Conservation (phyloP, 2,888 invertebrate species). For the Drosophila infuscata region DNA sequence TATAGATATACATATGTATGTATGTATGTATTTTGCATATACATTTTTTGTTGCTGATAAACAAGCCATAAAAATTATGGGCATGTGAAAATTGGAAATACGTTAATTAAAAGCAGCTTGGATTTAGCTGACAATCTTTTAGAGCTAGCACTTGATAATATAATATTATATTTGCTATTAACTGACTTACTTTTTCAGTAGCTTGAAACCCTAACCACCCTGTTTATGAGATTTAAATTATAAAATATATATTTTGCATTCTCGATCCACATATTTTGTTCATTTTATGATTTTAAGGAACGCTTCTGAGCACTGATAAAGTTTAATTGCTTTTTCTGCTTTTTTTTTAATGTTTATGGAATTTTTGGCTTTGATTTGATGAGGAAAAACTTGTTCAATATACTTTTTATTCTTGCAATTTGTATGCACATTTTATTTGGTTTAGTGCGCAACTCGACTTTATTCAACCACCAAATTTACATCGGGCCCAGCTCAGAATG, state of each 20-base stretch:
- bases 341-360: neutral
- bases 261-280: neutral
- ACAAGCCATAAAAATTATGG: neutral
- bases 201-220: constrained; percentile 31
- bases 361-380: neutral
- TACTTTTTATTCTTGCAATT: constrained; percentile 40
- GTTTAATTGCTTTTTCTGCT: neutral
- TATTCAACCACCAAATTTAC: constrained; percentile 20
- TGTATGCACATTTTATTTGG: constrained; percentile 39
- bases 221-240: neutral
- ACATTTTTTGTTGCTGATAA: neutral
- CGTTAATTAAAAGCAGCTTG: neutral
- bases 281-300: neutral
- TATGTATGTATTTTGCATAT: neutral
- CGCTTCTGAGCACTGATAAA: neutral
- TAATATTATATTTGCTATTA: neutral
- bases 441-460: constrained; percentile 49
- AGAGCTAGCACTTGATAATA: neutral
- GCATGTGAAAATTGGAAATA: neutral
- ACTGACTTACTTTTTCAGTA: constrained; percentile 27
- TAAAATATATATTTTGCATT: neutral
- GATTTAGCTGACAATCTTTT: neutral
- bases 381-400: constrained; percentile 30
- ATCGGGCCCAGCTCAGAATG: neutral
- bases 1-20: neutral